These are phyloP conservation scores for Eupithecia insigniata DNA, from an alignment of 2,888 invertebrate genomes.

Conservation along the genomic window DNA sequence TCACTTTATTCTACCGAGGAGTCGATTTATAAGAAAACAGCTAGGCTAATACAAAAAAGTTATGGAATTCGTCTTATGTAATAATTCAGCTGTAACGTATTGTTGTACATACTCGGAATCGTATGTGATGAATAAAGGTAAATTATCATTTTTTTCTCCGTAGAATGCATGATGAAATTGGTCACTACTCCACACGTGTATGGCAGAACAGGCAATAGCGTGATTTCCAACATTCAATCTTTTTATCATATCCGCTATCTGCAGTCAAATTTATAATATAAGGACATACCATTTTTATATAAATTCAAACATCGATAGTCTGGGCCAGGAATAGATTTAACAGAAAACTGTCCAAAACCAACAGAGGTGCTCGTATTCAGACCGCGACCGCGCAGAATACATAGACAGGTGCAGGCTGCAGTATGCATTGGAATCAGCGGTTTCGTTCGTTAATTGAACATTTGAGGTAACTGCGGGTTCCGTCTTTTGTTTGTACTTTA, in stretches of 20 bases:
- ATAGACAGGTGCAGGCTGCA: conserved; percentile 3
- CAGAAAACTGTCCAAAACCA: background rate
- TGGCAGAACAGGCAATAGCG: background rate
- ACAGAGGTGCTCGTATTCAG: background rate
- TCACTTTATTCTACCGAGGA: too few relatives aligned
- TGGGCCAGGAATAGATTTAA: background rate
- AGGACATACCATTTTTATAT: background rate
- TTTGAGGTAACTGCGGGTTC: conserved; percentile 10
- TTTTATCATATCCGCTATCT: too few relatives aligned
- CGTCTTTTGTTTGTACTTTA: background rate
- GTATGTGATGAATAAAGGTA: background rate
- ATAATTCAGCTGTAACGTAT: background rate
- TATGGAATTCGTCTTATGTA: too few relatives aligned
- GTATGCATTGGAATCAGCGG: conserved; percentile 18
- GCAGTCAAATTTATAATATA: too few relatives aligned
- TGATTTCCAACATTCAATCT: too few relatives aligned
- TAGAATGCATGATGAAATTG: background rate
- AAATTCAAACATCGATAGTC: background rate
- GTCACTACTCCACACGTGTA: background rate
- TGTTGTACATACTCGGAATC: background rate
- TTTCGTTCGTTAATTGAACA: conserved; percentile 34
- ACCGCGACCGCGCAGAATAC: conserved; percentile 5
- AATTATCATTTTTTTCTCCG: background rate
- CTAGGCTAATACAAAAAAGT: too few relatives aligned
- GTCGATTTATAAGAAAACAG: too few relatives aligned